Evolutionary conservation across 2,113 vertebrate genomes (phyloP).

Genomic region (Octodon degus): DNA sequence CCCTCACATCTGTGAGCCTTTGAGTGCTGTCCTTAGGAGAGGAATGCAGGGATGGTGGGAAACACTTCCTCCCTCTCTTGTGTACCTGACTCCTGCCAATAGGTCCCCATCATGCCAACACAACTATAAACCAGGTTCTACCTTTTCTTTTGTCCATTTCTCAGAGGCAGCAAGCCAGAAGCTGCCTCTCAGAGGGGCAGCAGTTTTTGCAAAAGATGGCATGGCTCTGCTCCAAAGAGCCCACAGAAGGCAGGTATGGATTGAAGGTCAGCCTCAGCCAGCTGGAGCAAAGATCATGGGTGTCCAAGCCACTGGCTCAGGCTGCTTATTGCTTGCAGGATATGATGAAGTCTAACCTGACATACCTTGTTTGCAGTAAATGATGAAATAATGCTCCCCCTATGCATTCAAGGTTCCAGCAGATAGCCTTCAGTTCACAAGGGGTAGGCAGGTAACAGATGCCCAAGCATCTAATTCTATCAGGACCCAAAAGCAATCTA

Average conservation of each 20-base stretch:
- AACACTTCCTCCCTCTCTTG: neutral
- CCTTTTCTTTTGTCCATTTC: neutral
- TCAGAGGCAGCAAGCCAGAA: neutral
- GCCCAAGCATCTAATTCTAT: neutral
- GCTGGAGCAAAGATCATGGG: neutral
- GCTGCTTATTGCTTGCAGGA: neutral
- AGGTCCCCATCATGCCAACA: neutral
- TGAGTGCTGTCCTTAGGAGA: neutral
- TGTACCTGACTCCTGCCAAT: neutral
- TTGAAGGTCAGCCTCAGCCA: neutral
- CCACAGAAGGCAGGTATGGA: neutral
- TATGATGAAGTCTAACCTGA: neutral
- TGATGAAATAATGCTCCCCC: neutral
- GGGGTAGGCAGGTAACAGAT: neutral
- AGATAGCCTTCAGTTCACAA: neutral
- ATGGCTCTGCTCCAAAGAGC: neutral
- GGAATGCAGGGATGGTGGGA: neutral
- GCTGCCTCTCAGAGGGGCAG: neutral
- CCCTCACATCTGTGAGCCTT: neutral
- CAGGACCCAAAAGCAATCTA: neutral
- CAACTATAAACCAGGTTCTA: neutral
- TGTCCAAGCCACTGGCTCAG: neutral
- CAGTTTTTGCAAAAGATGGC: neutral
- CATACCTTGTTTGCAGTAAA: neutral
- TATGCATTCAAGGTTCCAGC: neutral